These are phyloP conservation scores for Himalopsyche anomala DNA, from an alignment of 2,888 invertebrate species.

Conservation along the genomic window DNA sequence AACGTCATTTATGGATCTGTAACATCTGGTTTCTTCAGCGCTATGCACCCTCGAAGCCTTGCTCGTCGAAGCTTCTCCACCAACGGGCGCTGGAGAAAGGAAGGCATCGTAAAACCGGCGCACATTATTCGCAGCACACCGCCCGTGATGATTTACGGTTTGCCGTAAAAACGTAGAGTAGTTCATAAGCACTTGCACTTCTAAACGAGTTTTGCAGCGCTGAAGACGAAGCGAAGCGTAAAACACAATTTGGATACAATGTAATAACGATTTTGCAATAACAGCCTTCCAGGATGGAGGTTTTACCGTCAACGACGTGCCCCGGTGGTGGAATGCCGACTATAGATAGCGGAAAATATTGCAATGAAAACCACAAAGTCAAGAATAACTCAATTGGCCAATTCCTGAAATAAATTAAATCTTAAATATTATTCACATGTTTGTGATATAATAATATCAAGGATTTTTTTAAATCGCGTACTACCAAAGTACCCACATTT, in stretches of 20 bases:
- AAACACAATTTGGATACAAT: conserved; percentile 57
- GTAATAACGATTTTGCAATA: conserved; percentile 43
- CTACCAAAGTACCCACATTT: no score
- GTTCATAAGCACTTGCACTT: conserved; percentile 60
- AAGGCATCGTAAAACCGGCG: conserved; percentile 49
- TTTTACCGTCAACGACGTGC: neutral
- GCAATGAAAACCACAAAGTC: neutral
- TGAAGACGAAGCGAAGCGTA: conserved; percentile 46
- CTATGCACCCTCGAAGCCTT: neutral
- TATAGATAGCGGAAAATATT: neutral
- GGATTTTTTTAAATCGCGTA: no score
- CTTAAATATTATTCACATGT: no score
- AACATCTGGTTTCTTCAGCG: neutral
- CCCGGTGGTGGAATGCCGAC: neutral
- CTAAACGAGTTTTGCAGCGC: conserved; percentile 56
- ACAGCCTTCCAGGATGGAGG: conserved; percentile 15
- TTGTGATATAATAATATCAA: no score
- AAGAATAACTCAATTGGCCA: neutral
- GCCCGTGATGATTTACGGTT: conserved; percentile 62
- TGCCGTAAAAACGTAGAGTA: conserved; percentile 59
- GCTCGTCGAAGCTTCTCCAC: neutral
- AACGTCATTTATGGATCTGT: conserved; percentile 1
- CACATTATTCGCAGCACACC: conserved; percentile 52
- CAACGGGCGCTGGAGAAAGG: conserved; percentile 36
- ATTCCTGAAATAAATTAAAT: no score